Conservation (phyloP, 2,888 invertebrate species). For the Eucriotettix oculatus region DNA sequence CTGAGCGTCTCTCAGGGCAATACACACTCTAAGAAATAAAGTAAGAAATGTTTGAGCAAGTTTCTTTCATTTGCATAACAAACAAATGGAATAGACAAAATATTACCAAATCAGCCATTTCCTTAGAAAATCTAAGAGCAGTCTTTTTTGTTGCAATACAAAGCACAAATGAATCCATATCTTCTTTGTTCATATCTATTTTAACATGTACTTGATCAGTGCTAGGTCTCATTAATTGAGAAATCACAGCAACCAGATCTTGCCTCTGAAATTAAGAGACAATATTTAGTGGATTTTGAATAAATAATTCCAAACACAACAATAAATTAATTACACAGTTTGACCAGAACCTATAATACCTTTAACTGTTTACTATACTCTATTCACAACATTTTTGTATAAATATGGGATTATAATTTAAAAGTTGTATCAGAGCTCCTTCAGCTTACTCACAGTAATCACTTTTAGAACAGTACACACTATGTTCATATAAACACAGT, state of each 20-base stretch:
- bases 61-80: not conserved
- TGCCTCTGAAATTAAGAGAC: conserved; percentile 45
- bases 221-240: conserved; percentile 67
- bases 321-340: too few relatives aligned
- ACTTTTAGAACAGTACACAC: too few relatives aligned
- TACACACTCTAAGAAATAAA: conserved; percentile 44
- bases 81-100: not conserved
- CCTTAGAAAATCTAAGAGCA: conserved; percentile 68
- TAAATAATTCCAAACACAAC: not conserved
- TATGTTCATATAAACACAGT: too few relatives aligned
- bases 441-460: too few relatives aligned
- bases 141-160: conserved; percentile 82
- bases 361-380: too few relatives aligned
- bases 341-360: too few relatives aligned
- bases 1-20: conserved; percentile 65
- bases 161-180: conserved; percentile 87
- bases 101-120: conserved; percentile 76
- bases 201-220: conserved; percentile 76
- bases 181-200: conserved; percentile 73
- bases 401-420: too few relatives aligned
- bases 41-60: conserved; percentile 1
- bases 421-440: too few relatives aligned
- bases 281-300: not conserved
- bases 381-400: too few relatives aligned
- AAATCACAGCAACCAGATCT: conserved; percentile 75